Percentiles rank a stretch among this genome's conserved stretches.
Conservation (phyloP, 2,797 vertebrate species). For the Betta splendens region DNA sequence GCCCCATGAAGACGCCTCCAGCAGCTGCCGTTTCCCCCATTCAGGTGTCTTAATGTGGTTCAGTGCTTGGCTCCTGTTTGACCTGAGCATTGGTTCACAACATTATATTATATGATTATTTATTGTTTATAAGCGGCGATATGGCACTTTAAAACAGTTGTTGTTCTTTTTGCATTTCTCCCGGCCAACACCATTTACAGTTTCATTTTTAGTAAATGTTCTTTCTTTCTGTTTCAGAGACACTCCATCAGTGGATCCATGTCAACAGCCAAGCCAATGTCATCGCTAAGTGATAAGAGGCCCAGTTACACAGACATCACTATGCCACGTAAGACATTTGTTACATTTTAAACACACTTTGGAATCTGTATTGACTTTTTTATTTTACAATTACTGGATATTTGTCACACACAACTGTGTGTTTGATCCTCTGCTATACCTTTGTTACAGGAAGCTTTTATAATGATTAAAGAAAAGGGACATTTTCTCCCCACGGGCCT, state of each 20-base stretch:
- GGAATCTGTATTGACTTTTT: neutral
- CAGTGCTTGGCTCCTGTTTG: too few relatives aligned
- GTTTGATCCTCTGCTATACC: neutral
- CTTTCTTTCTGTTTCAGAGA: slow-evolving; percentile 82
- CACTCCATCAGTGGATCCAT: slow-evolving; percentile 91
- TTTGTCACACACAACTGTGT: neutral
- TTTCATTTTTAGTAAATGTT: neutral
- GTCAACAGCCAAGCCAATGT: slow-evolving; percentile 87
- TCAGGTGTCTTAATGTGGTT: too few relatives aligned
- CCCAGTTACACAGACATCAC: slow-evolving; percentile 90
- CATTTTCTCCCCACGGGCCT: slow-evolving; percentile 12
- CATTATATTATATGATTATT: too few relatives aligned
- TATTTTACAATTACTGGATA: neutral
- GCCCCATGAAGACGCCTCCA: slow-evolving; percentile 95
- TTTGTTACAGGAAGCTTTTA: slow-evolving; percentile 3
- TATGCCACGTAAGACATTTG: slow-evolving; percentile 84
- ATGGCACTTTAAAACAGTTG: too few relatives aligned
- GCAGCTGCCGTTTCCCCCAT: slow-evolving; percentile 95
- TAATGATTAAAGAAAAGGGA: neutral
- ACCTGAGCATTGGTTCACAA: too few relatives aligned
- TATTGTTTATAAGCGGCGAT: too few relatives aligned
- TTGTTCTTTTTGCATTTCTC: too few relatives aligned
- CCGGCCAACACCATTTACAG: neutral
- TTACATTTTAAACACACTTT: neutral
- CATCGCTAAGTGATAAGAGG: slow-evolving; percentile 90